Percentiles rank a stretch among this genome's conserved stretches.
phyloP scores from a whole-genome alignment of 2,113 vertebrate species.

The Progne subis region DNA sequence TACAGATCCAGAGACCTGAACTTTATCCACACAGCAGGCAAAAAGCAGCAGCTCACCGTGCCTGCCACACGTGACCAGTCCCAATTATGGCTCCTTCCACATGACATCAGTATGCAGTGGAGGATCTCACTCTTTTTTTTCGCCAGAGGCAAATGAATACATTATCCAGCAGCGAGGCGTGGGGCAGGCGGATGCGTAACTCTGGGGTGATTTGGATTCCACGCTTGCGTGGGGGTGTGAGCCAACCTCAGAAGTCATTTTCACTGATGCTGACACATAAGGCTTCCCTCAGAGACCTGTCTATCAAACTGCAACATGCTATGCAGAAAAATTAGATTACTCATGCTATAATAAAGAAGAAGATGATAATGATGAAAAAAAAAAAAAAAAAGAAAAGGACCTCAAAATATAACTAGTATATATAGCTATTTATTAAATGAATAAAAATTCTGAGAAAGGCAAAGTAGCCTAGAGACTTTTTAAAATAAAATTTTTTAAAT shows the following conservation, averaged over 20 bases:
- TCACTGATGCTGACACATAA: constrained; percentile 68
- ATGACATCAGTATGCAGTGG: constrained; percentile 69
- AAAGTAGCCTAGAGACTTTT: not conserved
- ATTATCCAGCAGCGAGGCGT: constrained; percentile 69
- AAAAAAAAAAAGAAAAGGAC: not conserved
- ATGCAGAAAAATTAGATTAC: constrained; percentile 75
- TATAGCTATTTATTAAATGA: constrained; percentile 39
- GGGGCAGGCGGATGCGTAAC: constrained; percentile 52
- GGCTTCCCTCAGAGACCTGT: constrained; percentile 72
- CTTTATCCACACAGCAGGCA: not conserved
- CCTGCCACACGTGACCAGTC: constrained; percentile 9
- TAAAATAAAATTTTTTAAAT: not conserved
- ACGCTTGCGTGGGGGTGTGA: constrained; percentile 61
- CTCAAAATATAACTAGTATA: constrained; percentile 16
- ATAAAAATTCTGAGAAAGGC: not conserved
- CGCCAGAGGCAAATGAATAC: constrained; percentile 78
- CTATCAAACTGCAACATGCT: constrained; percentile 68
- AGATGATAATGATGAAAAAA: constrained; percentile 3
- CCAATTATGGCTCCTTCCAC: constrained; percentile 63
- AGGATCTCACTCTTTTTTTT: constrained; percentile 54
- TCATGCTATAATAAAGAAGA: constrained; percentile 60
- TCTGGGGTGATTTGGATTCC: constrained; percentile 72
- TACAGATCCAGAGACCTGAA: not conserved
- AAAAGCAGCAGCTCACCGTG: not conserved
- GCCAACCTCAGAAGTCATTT: constrained; percentile 73